Evolutionary conservation across 92 coral and sea anemone species (phyloP), one percentile per base, ranked within the genome.

Genomic region (Ricordea florida): DNA sequence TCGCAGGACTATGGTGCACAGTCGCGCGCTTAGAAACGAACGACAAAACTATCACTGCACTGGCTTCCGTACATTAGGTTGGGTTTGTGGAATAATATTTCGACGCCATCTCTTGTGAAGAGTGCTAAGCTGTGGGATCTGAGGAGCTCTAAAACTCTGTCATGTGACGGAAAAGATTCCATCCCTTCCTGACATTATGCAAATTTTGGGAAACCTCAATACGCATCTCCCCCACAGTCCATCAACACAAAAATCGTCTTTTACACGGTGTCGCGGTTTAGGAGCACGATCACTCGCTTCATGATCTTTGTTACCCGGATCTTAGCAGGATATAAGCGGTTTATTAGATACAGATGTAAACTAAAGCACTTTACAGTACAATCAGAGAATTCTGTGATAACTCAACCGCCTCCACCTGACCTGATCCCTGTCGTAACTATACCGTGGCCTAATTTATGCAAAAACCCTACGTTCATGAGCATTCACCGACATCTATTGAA

Each of bases 121-220:
- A 40, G 64, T 30, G 47, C 76, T 37, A n/a, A 55, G 22, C 33
- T 20, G 28, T 16, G 17, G 30, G 44, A 59, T 49, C 60, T 59
- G 53, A 68, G 75, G 34, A 1, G n/a, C n/a, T 36, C 72, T 25
- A 28, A 63, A 64, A 17, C 53, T 44, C 67, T 66, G 74, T 74
- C 88, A 74, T 81, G 91, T 74, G 88, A 86, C 60, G 62, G 68
- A 30, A 81, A 64, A 69, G 88, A 86, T 82, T 53, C 86, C 71
- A 47, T 65, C 80, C 75, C 86, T 81, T 69, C 73, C 91, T 86
- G 80, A 81, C 58, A 67, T 82, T 86, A 86, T 86, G 91, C 81
- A 81, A 86, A 86, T 86, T 72, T 67, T 66, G 70, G 33, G 59
- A 53, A 65, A 72, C 72, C 82, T 71, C 59, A 65, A 61, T 79